A percentile compares a stretch with the other conserved stretches of the same genome.
Conservation (phyloP, 92 coral and sea anemone genomes). For the Montipora capitata region DNA sequence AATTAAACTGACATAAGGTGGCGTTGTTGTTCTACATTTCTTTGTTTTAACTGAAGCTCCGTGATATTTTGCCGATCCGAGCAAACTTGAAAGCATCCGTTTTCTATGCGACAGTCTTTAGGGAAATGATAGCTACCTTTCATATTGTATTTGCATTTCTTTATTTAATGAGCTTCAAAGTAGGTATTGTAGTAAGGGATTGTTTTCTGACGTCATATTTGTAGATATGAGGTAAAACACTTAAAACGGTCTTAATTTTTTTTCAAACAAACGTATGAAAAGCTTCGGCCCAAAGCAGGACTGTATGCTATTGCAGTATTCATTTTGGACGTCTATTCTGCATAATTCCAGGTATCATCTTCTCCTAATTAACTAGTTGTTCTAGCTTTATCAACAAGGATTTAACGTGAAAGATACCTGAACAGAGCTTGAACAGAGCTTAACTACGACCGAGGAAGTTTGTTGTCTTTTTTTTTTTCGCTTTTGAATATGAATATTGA, state of each 20-base stretch:
- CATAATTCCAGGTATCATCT: background rate
- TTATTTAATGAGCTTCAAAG: conserved; percentile 10
- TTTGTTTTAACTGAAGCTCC: background rate
- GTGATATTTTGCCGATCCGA: no score
- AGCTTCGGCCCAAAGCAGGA: background rate
- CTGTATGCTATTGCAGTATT: background rate
- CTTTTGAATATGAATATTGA: no score
- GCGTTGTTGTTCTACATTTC: no score
- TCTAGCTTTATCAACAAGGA: no score
- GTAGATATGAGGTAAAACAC: background rate
- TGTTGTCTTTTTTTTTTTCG: no score
- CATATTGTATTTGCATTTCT: conserved; percentile 8
- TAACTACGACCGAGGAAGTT: no score
- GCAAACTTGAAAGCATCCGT: conserved; percentile 1
- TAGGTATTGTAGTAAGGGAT: background rate
- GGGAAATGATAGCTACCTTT: background rate
- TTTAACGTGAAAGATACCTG: no score
- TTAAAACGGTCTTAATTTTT: no score
- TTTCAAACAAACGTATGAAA: background rate
- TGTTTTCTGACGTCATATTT: conserved; percentile 29
- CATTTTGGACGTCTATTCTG: background rate
- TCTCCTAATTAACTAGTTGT: no score
- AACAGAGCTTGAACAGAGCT: no score
- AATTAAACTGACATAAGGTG: background rate
- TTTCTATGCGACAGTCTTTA: background rate